Percentiles rank a stretch among this genome's conserved stretches.
Conservation (phyloP, 2,113 vertebrate genomes). For the Ondatra zibethicus region DNA sequence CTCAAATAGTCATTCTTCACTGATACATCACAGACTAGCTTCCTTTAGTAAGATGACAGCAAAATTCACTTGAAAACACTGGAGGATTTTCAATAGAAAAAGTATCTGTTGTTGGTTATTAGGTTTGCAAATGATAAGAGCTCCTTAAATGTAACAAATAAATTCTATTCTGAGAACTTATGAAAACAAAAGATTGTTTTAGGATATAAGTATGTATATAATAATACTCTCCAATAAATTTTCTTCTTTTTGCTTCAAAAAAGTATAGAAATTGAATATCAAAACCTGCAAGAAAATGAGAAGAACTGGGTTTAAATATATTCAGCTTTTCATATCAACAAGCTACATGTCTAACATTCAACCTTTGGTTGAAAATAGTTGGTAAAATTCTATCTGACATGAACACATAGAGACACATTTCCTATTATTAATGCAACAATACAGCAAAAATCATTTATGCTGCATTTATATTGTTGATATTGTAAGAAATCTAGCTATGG, state of each 20-base stretch:
- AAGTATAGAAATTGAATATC: background rate
- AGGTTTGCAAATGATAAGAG: background rate
- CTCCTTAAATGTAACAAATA: background rate
- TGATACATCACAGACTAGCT: background rate
- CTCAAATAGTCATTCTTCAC: background rate
- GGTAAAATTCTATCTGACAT: background rate
- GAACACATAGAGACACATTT: background rate
- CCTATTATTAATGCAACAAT: background rate
- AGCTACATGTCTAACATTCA: background rate
- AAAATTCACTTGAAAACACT: background rate
- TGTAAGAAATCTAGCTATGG: background rate
- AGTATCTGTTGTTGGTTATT: background rate
- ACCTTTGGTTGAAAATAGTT: background rate
- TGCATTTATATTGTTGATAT: background rate
- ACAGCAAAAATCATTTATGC: background rate
- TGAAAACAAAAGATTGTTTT: background rate
- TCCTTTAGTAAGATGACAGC: background rate
- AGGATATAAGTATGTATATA: background rate
- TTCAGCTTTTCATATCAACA: background rate
- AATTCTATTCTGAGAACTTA: background rate
- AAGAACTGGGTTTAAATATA: background rate
- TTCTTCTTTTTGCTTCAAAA: background rate
- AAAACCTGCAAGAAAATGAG: background rate
- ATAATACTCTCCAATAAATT: background rate
- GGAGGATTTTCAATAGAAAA: background rate